Evolutionary conservation across 2,797 vertebrate genomes (phyloP).

Genomic region (Telmatherina bonti): DNA sequence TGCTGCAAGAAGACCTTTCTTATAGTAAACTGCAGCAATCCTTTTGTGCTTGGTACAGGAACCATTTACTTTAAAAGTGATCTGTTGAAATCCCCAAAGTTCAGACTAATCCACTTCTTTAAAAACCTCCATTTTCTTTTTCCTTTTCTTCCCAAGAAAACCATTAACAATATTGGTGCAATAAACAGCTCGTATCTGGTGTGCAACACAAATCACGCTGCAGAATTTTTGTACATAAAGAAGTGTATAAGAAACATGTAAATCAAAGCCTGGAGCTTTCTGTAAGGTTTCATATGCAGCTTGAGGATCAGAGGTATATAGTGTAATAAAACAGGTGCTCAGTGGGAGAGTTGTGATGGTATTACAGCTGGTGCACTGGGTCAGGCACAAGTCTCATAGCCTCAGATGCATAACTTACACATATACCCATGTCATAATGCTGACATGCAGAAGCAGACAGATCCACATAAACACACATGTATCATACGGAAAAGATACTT

Average conservation of each 20-base stretch:
- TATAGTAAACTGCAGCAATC: conserved; percentile 6
- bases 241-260: conserved; percentile 41
- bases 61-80: not conserved
- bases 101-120: not conserved
- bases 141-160: not conserved
- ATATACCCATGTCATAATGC: conserved; percentile 38
- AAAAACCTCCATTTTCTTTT: not conserved
- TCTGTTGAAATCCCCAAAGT: not conserved
- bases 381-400: conserved; percentile 37
- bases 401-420: conserved; percentile 61
- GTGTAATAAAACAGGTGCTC: conserved; percentile 72
- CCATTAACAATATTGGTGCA: not conserved
- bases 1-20: not conserved
- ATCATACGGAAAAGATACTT: not conserved
- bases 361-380: conserved; percentile 70
- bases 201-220: conserved; percentile 7
- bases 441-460: conserved; percentile 8
- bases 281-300: conserved; percentile 77
- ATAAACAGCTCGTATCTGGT: not conserved
- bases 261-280: conserved; percentile 72
- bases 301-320: conserved; percentile 66
- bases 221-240: not conserved
- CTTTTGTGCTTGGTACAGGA: conserved; percentile 3
- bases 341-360: conserved; percentile 54
- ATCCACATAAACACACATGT: not conserved